Evolutionary conservation across 2,888 invertebrate genomes (phyloP).

Genomic region (Allolobophora icterica): DNA sequence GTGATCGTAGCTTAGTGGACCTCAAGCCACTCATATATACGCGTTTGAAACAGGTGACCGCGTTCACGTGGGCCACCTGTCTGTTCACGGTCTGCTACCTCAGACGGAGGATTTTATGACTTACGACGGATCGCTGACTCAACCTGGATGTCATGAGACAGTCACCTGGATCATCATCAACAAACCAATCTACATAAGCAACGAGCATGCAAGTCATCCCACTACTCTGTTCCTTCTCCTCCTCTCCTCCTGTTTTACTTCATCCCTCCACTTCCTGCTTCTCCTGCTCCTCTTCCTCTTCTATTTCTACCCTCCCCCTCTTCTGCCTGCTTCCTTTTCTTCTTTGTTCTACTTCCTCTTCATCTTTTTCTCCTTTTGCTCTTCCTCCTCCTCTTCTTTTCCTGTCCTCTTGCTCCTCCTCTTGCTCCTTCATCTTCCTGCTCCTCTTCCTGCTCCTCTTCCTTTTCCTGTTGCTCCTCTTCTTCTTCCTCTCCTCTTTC

Average conservation of each 20-base stretch:
- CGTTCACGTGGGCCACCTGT: slow-evolving; percentile 46
- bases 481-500: no score
- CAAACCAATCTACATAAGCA: slow-evolving; percentile 94
- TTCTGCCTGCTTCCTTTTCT: no score
- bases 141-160: slow-evolving; percentile 98
- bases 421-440: no score
- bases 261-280: neutral
- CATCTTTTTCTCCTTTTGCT: no score
- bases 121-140: slow-evolving; percentile 95
- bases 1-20: neutral
- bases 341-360: no score
- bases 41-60: slow-evolving; percentile 40
- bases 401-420: no score
- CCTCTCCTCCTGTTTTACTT: neutral
- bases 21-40: neutral
- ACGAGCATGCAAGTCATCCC: slow-evolving; percentile 74
- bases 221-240: slow-evolving; percentile 12
- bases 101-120: slow-evolving; percentile 77
- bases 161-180: slow-evolving; percentile 98
- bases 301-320: no score
- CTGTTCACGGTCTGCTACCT: slow-evolving; percentile 46
- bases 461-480: no score
- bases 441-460: no score
- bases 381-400: no score
- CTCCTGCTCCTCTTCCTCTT: neutral